Conservation (phyloP, 2,113 vertebrate genomes). For the Megalops atlanticus region DNA sequence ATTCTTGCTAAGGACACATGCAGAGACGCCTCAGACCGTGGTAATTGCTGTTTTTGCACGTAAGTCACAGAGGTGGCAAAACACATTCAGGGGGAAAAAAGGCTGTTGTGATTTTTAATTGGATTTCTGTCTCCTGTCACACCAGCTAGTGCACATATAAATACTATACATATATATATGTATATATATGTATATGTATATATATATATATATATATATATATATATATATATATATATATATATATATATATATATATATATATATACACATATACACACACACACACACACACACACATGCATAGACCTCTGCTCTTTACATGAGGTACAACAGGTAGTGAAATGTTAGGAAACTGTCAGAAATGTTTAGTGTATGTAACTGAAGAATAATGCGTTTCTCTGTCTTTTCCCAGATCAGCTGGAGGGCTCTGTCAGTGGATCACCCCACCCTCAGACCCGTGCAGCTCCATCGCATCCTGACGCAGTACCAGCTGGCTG, state of each 20-base stretch:
- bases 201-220: too few relatives aligned
- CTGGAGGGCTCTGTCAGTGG: conserved; percentile 76
- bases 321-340: too few relatives aligned
- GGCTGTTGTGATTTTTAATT: neutral
- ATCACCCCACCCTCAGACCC: conserved; percentile 80
- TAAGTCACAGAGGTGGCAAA: neutral
- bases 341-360: too few relatives aligned
- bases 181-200: conserved; percentile 17
- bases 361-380: too few relatives aligned
- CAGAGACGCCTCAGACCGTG: neutral
- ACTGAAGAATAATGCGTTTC: too few relatives aligned
- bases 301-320: too few relatives aligned
- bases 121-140: neutral
- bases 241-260: too few relatives aligned
- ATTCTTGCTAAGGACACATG: neutral
- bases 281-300: too few relatives aligned
- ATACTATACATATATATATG: neutral
- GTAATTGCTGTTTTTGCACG: conserved; percentile 15
- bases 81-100: neutral
- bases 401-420: conserved; percentile 71
- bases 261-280: too few relatives aligned
- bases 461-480: conserved; percentile 87
- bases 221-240: too few relatives aligned
- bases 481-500: conserved; percentile 84
- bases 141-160: too few relatives aligned